Evolutionary conservation across 2,888 invertebrate species (phyloP).

Genomic region (Spisula solida): DNA sequence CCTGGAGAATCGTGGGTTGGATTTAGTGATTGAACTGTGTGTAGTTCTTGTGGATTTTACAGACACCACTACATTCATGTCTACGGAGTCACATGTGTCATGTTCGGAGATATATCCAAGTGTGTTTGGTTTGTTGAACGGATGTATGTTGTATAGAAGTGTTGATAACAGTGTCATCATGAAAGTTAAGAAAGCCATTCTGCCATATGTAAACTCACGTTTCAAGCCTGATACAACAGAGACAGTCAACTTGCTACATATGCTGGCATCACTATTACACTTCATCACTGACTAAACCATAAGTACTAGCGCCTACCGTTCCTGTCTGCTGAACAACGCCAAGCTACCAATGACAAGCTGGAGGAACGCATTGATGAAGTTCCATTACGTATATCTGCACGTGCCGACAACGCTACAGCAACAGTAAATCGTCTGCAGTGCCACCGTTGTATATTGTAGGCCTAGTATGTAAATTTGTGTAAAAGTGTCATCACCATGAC

Average conservation of each 20-base stretch:
- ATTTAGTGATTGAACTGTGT: background rate
- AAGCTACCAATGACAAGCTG: background rate
- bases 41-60: background rate
- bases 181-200: background rate
- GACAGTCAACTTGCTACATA: slow-evolving; percentile 3
- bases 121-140: slow-evolving; percentile 11
- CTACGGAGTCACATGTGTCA: background rate
- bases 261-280: slow-evolving; percentile 39
- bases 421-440: too few species aligned
- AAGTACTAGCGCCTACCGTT: slow-evolving; percentile 44
- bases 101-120: slow-evolving; percentile 11
- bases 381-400: slow-evolving; percentile 21
- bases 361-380: slow-evolving; percentile 36
- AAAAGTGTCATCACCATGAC: too few species aligned
- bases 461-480: background rate
- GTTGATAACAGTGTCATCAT: background rate
- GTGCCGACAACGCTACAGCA: background rate
- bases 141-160: background rate
- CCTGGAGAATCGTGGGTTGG: background rate
- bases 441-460: too few species aligned
- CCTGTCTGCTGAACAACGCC: slow-evolving; percentile 31
- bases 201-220: background rate
- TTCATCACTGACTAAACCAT: too few species aligned
- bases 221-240: slow-evolving; percentile 6
- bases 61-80: slow-evolving; percentile 15